Base-by-base conservation (phyloP, 2,113 vertebrate species). In the Paralichthys olivaceus region DNA sequence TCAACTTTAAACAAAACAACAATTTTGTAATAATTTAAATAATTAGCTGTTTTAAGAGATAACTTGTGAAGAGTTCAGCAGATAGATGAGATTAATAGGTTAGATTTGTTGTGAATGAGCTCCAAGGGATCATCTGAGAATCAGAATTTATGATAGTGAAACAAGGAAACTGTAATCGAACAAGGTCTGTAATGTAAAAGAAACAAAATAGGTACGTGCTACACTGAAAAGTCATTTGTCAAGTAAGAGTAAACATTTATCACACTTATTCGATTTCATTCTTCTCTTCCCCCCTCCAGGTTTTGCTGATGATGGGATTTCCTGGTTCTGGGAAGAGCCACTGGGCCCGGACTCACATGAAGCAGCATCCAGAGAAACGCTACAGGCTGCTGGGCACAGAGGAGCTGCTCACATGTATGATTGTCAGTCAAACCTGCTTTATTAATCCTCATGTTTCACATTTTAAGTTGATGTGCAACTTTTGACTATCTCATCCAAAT, bases 241-340 rank as follows among this genome's bases (percentile, higher is more conserved):
- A 47, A 19, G 15, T 47, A 5, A 47, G 43, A 53, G 8, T 12
- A 22, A 17, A 22, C 2, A 40, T 40, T 51, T 22, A 11, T 4
- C 7, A 15, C 1, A 23, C n/a, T n/a, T 34, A 7, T 59, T n/a
- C 5, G 9, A 19, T 49, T 57, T 66, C 5, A 11, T 15, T 58
- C 12, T 19, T 3, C 37, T 54, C 5, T 70, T 13, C 14, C 13
- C 59, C 15, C 32, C 45, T 75, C 17, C 37, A 97, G 96, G 94
- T 96, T 58, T 74, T 98, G 77, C 71, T 97, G 88, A 96, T 97
- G 95, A 96, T 98, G 45, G 96, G 96, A 54, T 90, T 97, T 54
- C 96, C 96, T 49, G 96, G 95, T 51, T 94, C 96, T 70, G 96
- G 96, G 69, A 98, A 98, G 88, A 97, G 93, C 20, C 91, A 94